phyloP scores from a whole-genome alignment of 2,888 invertebrate species.

The Iphiclides podalirius region DNA sequence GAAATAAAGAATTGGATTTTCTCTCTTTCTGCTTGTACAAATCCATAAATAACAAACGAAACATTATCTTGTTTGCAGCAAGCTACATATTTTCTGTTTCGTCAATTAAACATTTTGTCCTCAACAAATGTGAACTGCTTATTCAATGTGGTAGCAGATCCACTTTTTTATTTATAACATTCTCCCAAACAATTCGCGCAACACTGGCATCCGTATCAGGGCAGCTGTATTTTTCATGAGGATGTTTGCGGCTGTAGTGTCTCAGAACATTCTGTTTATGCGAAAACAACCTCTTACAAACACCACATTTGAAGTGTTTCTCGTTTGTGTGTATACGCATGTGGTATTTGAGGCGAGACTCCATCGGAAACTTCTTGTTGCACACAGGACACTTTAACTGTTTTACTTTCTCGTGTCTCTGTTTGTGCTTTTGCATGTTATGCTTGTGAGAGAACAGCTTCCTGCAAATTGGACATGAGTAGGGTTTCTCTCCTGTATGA shows the following conservation, averaged over 20 bases:
- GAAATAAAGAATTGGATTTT: no score
- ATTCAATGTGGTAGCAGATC: constrained; percentile 14
- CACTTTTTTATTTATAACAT: constrained; percentile 35
- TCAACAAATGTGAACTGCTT: no score
- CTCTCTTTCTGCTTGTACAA: no score
- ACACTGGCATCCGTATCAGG: constrained; percentile 54
- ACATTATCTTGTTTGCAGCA: no score
- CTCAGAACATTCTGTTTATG: constrained; percentile 57
- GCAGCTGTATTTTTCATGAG: constrained; percentile 41
- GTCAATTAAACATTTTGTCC: no score
- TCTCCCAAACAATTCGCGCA: constrained; percentile 50
- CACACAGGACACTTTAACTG: constrained; percentile 54
- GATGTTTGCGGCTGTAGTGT: constrained; percentile 59
- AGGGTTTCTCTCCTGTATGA: constrained; percentile 52
- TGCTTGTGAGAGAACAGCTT: constrained; percentile 56
- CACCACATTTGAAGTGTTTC: constrained; percentile 49
- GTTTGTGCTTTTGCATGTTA: constrained; percentile 53
- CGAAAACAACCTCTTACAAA: constrained; percentile 54
- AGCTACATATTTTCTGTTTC: no score
- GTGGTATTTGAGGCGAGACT: constrained; percentile 56
- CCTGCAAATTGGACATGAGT: constrained; percentile 43
- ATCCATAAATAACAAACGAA: no score
- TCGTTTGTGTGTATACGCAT: constrained; percentile 54
- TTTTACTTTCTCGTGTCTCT: constrained; percentile 48
- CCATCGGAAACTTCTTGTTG: constrained; percentile 53